These are phyloP conservation scores for Morone saxatilis DNA, from an alignment of 2,113 vertebrate genomes.

Conservation along the genomic window DNA sequence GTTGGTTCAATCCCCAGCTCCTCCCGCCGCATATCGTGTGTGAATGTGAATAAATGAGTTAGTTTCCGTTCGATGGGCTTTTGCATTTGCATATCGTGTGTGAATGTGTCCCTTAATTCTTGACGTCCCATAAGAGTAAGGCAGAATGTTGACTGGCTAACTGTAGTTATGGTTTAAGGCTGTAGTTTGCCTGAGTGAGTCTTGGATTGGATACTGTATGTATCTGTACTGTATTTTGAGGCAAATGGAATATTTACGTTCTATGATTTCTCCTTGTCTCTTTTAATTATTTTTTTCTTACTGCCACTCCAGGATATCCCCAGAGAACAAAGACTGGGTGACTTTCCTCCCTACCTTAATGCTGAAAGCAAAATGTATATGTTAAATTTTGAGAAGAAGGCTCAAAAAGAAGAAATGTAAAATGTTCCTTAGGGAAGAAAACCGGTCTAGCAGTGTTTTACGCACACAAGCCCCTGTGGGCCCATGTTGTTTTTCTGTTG, in stretches of 20 bases:
- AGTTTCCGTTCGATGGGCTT: no score
- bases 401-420: not conserved
- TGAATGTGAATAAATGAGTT: not conserved
- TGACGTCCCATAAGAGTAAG: not conserved
- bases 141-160: not conserved
- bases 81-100: no score
- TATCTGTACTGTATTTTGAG: not conserved
- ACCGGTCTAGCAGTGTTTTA: slow-evolving; percentile 1
- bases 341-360: not conserved
- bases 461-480: slow-evolving; percentile 33
- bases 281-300: not conserved
- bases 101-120: not conserved
- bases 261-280: no score
- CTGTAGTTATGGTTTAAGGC: not conserved
- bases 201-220: not conserved
- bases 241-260: not conserved
- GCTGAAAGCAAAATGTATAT: slow-evolving; percentile 4
- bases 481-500: not conserved
- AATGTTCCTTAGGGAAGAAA: not conserved
- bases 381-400: not conserved
- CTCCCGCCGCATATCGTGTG: no score
- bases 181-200: not conserved
- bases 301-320: not conserved
- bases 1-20: no score
- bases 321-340: not conserved